These are phyloP conservation scores for Holothuria scabra DNA, from an alignment of 53 echinoderm and acorn worm genomes.

Conservation along the genomic window DNA sequence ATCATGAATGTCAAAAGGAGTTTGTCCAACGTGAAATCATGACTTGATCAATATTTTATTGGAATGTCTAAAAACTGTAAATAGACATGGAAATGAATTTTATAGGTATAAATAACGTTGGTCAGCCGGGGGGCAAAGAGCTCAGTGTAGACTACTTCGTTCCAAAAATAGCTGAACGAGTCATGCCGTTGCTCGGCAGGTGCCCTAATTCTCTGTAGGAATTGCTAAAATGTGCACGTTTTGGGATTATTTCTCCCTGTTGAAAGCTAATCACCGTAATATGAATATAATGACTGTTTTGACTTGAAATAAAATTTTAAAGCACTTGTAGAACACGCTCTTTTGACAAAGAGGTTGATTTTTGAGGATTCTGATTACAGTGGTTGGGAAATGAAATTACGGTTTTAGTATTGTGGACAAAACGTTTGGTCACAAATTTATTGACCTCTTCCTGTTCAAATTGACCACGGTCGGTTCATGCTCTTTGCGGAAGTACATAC, in stretches of 20 bases:
- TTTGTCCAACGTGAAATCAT: constrained; percentile 14
- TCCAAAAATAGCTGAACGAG: constrained; percentile 11
- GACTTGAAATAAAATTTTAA: no score
- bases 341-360: no score
- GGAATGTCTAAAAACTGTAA: constrained; percentile 11
- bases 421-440: no score
- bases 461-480: no score
- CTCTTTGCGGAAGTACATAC: no score
- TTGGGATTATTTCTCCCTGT: neutral
- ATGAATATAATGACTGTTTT: no score
- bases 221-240: constrained; percentile 15
- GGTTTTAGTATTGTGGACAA: no score
- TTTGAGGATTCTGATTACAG: no score
- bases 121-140: neutral
- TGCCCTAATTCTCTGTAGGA: neutral
- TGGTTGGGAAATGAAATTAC: no score
- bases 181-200: neutral
- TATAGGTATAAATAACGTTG: neutral
- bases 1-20: constrained; percentile 25
- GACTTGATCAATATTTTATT: constrained; percentile 29
- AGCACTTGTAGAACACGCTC: no score
- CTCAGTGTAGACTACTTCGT: neutral
- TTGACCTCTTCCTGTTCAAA: no score
- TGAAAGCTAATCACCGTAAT: no score
- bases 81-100: neutral